Evolutionary conservation across 2,113 vertebrate genomes (phyloP), one percentile per base, ranked within the genome.

Genomic region (Aleadryas rufinucha): DNA sequence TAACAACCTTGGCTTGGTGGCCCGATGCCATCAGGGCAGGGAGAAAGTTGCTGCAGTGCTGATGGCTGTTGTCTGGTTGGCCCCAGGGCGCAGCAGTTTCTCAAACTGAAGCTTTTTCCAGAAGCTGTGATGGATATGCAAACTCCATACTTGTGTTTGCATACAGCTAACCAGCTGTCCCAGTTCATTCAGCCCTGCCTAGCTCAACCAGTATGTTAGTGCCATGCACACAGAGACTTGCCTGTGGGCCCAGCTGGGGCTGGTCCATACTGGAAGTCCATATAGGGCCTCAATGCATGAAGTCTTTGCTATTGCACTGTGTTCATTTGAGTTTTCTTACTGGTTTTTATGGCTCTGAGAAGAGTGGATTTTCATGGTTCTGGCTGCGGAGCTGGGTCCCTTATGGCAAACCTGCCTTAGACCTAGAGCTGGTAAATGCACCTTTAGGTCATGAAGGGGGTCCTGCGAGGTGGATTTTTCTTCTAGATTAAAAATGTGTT

Each of bases 121-220:
- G 91, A 61, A 95, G 93, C 87, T 87, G 77, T 68, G 87, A n/a
- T 87, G 89, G 91, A 19, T 96, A 96, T 97, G 93, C 93, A 96
- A 79, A 95, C 87, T 92, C 72, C 19, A 1, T 68, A 3, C 22
- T 27, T 47, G 13, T 68, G 84, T 96, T 95, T 95, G 93, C 96
- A 94, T 95, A 33, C 0, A 7, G 65, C 74, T 95, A 91, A 97
- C 11, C 11, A 96, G 94, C 87, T 89, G 84, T 72, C 93, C 91
- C 77, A 68, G 89, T 95, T 95, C 65, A 42, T 89, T 95, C 87
- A 79, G 93, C 86, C 52, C 80, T 81, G 89, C 94, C 95, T 60
- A 17, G 94, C 69, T 87, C 49, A 87, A 95, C 96, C 77, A 89
- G 96, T 96, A 93, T 96, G 78, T 81, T 81, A 57, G 76, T 77